These are phyloP conservation scores for Bicyclus anynana DNA, from an alignment of 1,140 invertebrate genomes.

Conservation along the genomic window DNA sequence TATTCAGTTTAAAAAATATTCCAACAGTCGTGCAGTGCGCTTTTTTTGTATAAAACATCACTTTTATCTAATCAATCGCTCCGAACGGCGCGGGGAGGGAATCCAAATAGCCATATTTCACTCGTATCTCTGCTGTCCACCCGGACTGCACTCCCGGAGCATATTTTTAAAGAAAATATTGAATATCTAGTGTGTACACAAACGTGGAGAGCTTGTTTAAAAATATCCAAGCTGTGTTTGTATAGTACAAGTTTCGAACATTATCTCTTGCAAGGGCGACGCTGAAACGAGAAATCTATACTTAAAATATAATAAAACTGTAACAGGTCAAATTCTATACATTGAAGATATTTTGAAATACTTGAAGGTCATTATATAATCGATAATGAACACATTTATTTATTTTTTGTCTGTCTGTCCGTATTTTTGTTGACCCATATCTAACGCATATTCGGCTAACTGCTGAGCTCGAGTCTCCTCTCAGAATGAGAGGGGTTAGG, in stretches of 20 bases:
- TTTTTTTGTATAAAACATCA: background rate
- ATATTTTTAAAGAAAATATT: background rate
- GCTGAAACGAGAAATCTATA: too few species aligned
- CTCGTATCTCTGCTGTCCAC: background rate
- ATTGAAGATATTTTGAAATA: too few species aligned
- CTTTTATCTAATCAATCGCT: background rate
- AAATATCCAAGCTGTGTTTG: background rate
- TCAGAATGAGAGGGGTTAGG: too few species aligned
- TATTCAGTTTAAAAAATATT: background rate
- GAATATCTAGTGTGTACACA: background rate
- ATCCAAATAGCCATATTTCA: background rate
- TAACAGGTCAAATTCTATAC: too few species aligned
- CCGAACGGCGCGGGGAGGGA: background rate
- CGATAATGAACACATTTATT: too few species aligned
- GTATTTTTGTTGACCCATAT: too few species aligned
- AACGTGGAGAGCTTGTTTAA: background rate
- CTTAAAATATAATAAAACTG: too few species aligned
- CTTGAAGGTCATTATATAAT: too few species aligned
- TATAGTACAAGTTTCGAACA: background rate
- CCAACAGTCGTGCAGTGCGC: background rate
- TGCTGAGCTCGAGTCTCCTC: too few species aligned
- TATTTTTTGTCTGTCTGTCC: too few species aligned
- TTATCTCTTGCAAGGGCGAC: too few species aligned
- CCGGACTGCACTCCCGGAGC: background rate
- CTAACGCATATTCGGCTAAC: too few species aligned